Base-by-base conservation (phyloP, 2,113 vertebrate species). In the Kryptolebias marmoratus region DNA sequence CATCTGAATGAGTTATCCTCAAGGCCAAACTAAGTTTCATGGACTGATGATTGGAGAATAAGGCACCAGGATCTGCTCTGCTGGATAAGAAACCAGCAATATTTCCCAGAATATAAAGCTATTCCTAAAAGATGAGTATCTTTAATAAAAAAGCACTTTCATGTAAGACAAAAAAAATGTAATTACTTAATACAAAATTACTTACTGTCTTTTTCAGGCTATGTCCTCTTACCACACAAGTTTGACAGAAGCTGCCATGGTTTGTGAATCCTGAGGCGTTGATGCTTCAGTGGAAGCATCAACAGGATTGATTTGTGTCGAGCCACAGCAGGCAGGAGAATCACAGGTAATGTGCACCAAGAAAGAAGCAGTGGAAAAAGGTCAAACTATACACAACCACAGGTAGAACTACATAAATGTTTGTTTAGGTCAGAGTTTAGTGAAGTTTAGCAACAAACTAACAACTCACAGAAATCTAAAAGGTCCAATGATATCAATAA, bases 171-270 rank as follows among this genome's bases (percentile, higher is more conserved):
- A 10, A 14, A 6, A 50, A 15, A 50, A n/a, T 18, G 14, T n/a
- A 18, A 50, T 15, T 2, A 18, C 15, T 27, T 18, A 15, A 48
- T 15, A 15, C 5, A 53, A 27, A 8, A 53, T 53, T 53, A 53
- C 50, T 53, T 53, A 53, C 50, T 53, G 50, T 53, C n/a, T 8
- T 1, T 27, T 22, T 59, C 32, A 42, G 32, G 7, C 16, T 49
- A 49, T 53, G 50, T 53, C 50, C 54, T 53, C 50, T 55, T 55
- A 32, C 55, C 55, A 53, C 28, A 57, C 30, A 57, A 18, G 2
- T 61, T 16, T 60, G 58, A 59, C n/a, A 60, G 36, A 59, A 58
- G 56, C 30, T 36, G 56, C 32, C 56, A n/a, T 7, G 58, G 11
- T 61, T 14, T 61, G 39, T 22, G 12, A n/a, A 9, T 22, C 50